Percentiles rank a stretch among this genome's conserved stretches.
Conservation (phyloP, 2,113 vertebrate genomes). For the Chauna torquata region DNA sequence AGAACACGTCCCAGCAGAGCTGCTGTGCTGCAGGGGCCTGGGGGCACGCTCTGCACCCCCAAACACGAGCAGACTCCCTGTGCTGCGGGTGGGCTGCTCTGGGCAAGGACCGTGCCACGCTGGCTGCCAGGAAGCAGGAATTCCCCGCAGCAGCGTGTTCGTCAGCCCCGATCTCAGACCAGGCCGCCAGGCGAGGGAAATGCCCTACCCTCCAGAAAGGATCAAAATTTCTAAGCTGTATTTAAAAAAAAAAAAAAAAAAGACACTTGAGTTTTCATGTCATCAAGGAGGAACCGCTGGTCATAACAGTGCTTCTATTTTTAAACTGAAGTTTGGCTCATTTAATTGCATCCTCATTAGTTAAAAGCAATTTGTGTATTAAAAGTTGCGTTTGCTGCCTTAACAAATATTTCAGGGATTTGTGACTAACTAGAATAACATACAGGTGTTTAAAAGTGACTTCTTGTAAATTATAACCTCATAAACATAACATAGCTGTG, state of each 20-base stretch:
- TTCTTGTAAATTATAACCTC: background rate
- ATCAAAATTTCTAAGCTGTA: too few relatives aligned
- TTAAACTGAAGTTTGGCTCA: background rate
- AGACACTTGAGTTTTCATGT: too few relatives aligned
- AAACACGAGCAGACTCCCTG: background rate
- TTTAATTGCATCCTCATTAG: background rate
- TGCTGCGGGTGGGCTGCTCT: background rate
- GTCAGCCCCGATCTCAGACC: background rate
- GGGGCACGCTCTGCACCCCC: background rate
- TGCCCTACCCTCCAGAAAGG: background rate
- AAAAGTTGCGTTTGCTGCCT: background rate
- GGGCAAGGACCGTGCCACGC: background rate
- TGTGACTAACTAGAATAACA: background rate
- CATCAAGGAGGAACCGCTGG: background rate
- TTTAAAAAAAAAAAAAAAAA: background rate
- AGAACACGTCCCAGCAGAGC: fast-evolving
- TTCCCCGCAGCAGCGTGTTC: background rate
- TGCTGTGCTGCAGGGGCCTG: fast-evolving
- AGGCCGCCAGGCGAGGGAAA: background rate
- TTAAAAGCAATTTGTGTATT: fast-evolving
- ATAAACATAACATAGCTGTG: fast-evolving
- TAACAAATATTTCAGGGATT: fast-evolving
- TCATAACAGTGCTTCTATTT: background rate
- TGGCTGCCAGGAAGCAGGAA: too few relatives aligned
- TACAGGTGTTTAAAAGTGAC: fast-evolving